Evolutionary conservation across 1,140 invertebrate genomes (phyloP).

Genomic region (Drosophila bifasciata): DNA sequence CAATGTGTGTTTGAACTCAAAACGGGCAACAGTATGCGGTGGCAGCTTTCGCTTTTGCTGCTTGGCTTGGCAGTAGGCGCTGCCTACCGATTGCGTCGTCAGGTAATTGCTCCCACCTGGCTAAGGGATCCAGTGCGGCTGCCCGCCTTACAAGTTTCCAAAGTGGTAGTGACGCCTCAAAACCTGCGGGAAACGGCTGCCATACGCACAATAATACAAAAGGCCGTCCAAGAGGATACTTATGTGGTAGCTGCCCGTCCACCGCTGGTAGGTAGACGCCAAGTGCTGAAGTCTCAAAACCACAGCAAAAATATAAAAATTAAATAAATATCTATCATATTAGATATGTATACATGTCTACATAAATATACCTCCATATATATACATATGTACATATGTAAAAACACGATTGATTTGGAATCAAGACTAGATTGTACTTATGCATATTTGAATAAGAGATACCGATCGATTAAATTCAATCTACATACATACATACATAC

Average conservation of each 20-base stretch:
- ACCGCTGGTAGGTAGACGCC: slow-evolving; percentile 36
- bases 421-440: too few species aligned
- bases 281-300: not conserved
- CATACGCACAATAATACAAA: slow-evolving; percentile 53
- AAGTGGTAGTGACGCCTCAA: slow-evolving; percentile 53
- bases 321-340: too few species aligned
- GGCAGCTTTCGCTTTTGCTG: slow-evolving; percentile 12
- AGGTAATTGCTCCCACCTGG: slow-evolving; percentile 63
- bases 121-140: slow-evolving; percentile 22
- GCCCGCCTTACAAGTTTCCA: not conserved
- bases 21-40: slow-evolving; percentile 10
- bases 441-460: too few species aligned
- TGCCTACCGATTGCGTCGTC: slow-evolving; percentile 33
- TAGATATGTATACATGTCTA: too few species aligned
- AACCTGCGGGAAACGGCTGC: slow-evolving; percentile 49
- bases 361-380: too few species aligned
- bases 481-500: too few species aligned
- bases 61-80: not conserved
- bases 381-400: too few species aligned
- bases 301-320: too few species aligned
- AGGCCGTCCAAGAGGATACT: slow-evolving; percentile 54
- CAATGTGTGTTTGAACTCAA: not conserved
- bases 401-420: too few species aligned
- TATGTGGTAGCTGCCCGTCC: slow-evolving; percentile 51
- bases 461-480: not conserved